These are phyloP conservation scores for Stomorhina lunata DNA, from an alignment of 2,888 invertebrate species.

Conservation along the genomic window DNA sequence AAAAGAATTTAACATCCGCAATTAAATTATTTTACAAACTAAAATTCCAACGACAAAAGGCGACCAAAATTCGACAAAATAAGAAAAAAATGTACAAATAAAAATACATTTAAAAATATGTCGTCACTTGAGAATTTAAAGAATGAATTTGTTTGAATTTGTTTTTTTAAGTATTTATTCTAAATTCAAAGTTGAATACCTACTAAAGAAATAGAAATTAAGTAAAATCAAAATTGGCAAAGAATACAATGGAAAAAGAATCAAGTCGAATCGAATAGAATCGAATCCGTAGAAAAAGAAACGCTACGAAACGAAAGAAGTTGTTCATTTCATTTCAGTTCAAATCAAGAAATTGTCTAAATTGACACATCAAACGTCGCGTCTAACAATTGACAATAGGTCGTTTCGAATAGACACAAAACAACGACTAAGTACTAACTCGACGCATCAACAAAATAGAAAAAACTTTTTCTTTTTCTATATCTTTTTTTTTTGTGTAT, in stretches of 20 bases:
- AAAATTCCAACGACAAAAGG: slow-evolving; percentile 49
- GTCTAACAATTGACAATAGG: slow-evolving; percentile 66
- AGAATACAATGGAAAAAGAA: slow-evolving; percentile 48
- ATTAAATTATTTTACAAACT: slow-evolving; percentile 62
- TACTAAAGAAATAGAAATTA: background rate
- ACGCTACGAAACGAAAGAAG: background rate
- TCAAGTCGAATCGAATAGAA: too few species aligned
- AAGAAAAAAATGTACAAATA: slow-evolving; percentile 1
- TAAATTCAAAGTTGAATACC: background rate
- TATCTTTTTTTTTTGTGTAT: slow-evolving; percentile 1
- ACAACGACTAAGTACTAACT: background rate
- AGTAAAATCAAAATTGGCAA: slow-evolving; percentile 62
- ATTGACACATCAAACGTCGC: slow-evolving; percentile 67
- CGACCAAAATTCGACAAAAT: background rate
- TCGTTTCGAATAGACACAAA: slow-evolving; percentile 58
- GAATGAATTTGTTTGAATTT: slow-evolving; percentile 54
- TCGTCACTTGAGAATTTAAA: slow-evolving; percentile 65
- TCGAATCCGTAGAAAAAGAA: background rate
- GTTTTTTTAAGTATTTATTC: background rate
- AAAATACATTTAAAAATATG: slow-evolving; percentile 41
- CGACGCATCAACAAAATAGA: slow-evolving; percentile 14
- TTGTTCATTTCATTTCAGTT: too few species aligned
- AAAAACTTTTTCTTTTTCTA: slow-evolving; percentile 11
- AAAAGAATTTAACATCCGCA: slow-evolving; percentile 62
- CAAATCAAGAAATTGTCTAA: slow-evolving; percentile 64